Base-by-base conservation (phyloP, 2,113 vertebrate species). In the Ceyx melanurus region DNA sequence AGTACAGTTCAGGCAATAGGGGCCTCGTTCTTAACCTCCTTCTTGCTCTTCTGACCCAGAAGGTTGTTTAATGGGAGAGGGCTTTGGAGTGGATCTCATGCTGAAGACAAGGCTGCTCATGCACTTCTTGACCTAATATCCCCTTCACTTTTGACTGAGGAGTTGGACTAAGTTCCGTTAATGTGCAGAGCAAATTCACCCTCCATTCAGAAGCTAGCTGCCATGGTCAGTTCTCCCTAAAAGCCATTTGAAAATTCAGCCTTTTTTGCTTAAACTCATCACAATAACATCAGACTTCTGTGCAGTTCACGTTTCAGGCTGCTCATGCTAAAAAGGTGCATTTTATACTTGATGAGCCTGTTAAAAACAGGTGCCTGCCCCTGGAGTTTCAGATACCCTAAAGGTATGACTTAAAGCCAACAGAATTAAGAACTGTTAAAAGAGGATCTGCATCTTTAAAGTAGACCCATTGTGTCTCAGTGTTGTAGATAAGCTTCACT, bases 401-500 rank as follows among this genome's bases (percentile, higher is more conserved):
- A 42, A 56, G n/a, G 56, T 82, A 90, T 95, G 91, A 82, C 54
- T 96, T 85, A 91, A 95, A 83, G 85, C 75, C 81, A 82, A 22
- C 21, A 90, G 88, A 83, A 94, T 86, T 95, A 93, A 77, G 87
- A 70, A 89, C 80, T 2, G 10, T 79, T 82, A 70, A 80, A 91
- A 60, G 67, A 82, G 87, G 75, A 93, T 92, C 85, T 95, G 66
- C 86, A 87, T 92, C 82, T 93, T 84, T 92, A 79, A 90, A 93
- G 61, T 73, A 57, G 56, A 66, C 71, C 71, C 56, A 76, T 94
- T 92, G 90, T 94, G 87, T 82, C 84, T 87, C 15, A 1, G 35
- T 58, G 43, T 64, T 92, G 77, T n/a, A 95, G 92, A 95, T 95
- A 95, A 96, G 80, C 91, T 82, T 64, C 80, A 86, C 82, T 82